A percentile compares a stretch with the other conserved stretches of the same genome.
Conservation (phyloP, 2,888 invertebrate genomes). For the Tinea semifulvella region DNA sequence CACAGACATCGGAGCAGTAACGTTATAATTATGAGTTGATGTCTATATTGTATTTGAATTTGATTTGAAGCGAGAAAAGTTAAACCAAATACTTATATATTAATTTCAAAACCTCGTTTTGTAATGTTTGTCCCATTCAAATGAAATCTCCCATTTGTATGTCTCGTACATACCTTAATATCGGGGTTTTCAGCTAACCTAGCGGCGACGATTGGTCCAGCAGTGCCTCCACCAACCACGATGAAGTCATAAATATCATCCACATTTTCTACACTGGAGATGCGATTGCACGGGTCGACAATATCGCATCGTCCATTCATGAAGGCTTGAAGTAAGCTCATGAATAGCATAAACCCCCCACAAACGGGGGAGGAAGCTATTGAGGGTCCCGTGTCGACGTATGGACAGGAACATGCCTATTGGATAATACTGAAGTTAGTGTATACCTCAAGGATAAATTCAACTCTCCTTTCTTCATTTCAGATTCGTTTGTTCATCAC, state of each 20-base stretch:
- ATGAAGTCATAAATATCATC: constrained; percentile 68
- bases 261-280: constrained; percentile 39
- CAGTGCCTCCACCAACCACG: constrained; percentile 70
- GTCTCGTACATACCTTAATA: constrained; percentile 48
- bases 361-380: constrained; percentile 62
- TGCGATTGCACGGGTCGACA: constrained; percentile 62
- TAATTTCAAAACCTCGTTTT: no score
- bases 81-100: no score
- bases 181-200: constrained; percentile 64
- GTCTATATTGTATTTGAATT: no score
- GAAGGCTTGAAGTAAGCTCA: constrained; percentile 67
- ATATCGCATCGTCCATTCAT: constrained; percentile 58
- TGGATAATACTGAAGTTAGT: background rate
- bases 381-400: constrained; percentile 54
- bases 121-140: no score
- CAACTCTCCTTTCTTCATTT: no score
- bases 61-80: no score
- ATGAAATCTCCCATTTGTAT: no score
- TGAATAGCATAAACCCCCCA: constrained; percentile 64
- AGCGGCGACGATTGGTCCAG: constrained; percentile 70
- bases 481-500: no score
- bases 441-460: no score
- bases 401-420: constrained; percentile 49
- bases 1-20: no score
- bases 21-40: no score